These are phyloP conservation scores for Ceratina calcarata DNA, from an alignment of 1,140 invertebrate genomes.

Conservation along the genomic window DNA sequence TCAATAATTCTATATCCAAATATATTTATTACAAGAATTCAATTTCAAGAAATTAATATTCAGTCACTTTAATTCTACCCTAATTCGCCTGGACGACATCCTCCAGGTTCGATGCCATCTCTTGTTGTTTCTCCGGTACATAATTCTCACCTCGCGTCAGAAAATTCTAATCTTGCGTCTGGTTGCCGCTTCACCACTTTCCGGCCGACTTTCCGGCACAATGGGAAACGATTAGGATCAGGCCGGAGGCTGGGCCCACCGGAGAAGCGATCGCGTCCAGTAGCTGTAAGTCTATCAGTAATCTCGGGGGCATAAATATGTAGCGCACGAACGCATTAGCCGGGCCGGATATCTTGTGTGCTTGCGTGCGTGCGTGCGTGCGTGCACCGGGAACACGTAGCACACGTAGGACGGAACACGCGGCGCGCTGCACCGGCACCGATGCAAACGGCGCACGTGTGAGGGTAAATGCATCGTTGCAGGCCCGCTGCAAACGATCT, in stretches of 20 bases:
- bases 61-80: too few relatives aligned
- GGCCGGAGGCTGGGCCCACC: conserved; percentile 52
- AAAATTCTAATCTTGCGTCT: conserved; percentile 21
- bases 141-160: conserved; percentile 8
- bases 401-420: conserved; percentile 26
- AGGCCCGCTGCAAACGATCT: conserved; percentile 18
- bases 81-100: too few relatives aligned
- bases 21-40: too few relatives aligned
- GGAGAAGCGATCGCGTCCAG: conserved; percentile 63
- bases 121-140: background rate
- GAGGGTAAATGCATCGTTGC: conserved; percentile 28
- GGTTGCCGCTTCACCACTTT: conserved; percentile 4
- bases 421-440: background rate
- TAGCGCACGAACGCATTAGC: conserved; percentile 73
- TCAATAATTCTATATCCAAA: too few relatives aligned
- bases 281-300: conserved; percentile 67
- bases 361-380: conserved; percentile 54
- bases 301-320: conserved; percentile 74
- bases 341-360: conserved; percentile 61
- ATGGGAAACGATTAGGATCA: conserved; percentile 53
- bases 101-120: background rate
- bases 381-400: conserved; percentile 31
- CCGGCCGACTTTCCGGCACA: conserved; percentile 39
- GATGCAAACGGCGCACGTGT: conserved; percentile 22
- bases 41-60: too few relatives aligned